Base-by-base conservation (phyloP, 2,113 vertebrate species). In the Rhodinocichla rosea region DNA sequence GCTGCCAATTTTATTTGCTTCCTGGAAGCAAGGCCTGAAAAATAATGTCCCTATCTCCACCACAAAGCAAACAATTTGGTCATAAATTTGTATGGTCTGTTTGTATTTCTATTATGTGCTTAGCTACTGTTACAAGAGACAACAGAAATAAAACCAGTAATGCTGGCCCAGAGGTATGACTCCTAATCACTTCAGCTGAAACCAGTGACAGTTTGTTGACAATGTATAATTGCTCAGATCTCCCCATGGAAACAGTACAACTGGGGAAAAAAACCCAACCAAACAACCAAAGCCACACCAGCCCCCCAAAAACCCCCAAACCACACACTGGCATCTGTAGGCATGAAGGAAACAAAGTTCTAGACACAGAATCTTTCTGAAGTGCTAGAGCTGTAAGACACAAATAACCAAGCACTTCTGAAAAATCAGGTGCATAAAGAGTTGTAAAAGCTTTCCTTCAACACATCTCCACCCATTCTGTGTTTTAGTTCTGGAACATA, bases 401-500 rank as follows among this genome's bases (percentile, higher is more conserved):
- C 17, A 59, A 79, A 79, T 33, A 85, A 86, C 2, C 15, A 68
- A 84, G 40, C 35, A 83, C 42, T 88, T 78, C 52, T 86, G 59
- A 93, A 92, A 86, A 87, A 65, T 40, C 49, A 80, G 30, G 50
- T 67, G 35, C 12, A 27, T 40, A 55, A 76, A 50, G 71, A 65
- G 21, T 69, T 15, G 47, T 81, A 81, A 93, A 93, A 90, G 19
- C 24, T 59, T 55, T 82, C 40, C 57, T 79, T 92, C 60, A 86
- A 81, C 13, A 78, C 64, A 84, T 75, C 69, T 90, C 65, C 88
- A 94, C 80, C 76, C 83, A 60, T 88, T 92, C 88, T 63, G 33
- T 89, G 83, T 78, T 87, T 75, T 84, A 91, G 39, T 94, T 86
- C 69, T 92, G 83, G 76, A 94, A 93, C 15, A 32, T 79, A 83